Base-by-base conservation (phyloP, 2,888 invertebrate genomes). In the Meandrusa payeni region DNA sequence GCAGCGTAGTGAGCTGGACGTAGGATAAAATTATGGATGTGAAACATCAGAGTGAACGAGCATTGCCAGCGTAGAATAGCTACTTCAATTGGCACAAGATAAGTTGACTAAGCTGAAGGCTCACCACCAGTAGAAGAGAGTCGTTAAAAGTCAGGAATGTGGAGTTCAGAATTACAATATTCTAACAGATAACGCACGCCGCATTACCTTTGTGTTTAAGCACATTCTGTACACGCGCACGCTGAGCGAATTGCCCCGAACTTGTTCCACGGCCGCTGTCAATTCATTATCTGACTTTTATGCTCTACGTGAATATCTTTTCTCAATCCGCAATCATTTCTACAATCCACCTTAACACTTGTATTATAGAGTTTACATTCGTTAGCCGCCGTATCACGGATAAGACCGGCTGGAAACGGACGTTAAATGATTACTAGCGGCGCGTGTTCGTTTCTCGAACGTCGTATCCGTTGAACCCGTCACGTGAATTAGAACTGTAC, bases 381-480 rank as follows among this genome's bases (percentile, higher is more conserved):
- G 48, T 45, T 45, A 57, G 52, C 5, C 31, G 11, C 13, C 27
- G 24, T 41, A 29, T 45, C 57, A 57, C 56, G 61, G 73, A 74
- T 85, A 85, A 71, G 76, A 65, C 82, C 59, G 69, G 73, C 70
- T 77, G 75, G 80, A 76, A 76, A 69, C 74, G 68, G 70, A 76
- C 75, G 72, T 72, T 76, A 74, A 82, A 77, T 86, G 87, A 87
- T 86, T 86, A 86, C 85, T 78, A 80, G 79, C 71, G 76, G 72
- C 66, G 64, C 66, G 57, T 66, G 71, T 69, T 74, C 57, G 68
- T 63, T 59, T 63, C 59, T 66, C 63, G 64, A 82, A 82, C 69
- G 78, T 61, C 76, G 69, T 78, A 82, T 71, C 69, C 61, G 66
- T 56, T 50, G 15, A 26, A 26, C 29, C 37, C 48, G 44, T 66